phyloP scores from a whole-genome alignment of 2,888 invertebrate species.

The Apamea sordens region DNA sequence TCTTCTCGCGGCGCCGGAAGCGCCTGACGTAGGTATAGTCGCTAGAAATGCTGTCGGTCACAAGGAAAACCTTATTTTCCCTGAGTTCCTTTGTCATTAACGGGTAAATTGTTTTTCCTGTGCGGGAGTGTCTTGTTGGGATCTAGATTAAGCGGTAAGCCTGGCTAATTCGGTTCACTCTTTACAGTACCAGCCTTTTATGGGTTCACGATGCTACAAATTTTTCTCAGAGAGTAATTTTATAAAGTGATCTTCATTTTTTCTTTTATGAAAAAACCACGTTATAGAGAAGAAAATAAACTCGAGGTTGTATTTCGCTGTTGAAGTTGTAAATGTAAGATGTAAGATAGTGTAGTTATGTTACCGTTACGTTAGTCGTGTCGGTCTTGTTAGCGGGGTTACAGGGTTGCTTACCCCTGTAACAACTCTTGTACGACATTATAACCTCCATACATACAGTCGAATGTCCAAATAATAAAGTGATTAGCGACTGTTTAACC shows the following conservation, averaged over 20 bases:
- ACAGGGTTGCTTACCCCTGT: neutral
- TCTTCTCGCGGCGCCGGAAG: slow-evolving; percentile 63
- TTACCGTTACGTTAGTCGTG: neutral
- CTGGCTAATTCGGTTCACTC: slow-evolving; percentile 74
- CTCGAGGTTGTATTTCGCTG: neutral
- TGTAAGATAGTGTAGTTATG: neutral
- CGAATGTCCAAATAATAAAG: neutral
- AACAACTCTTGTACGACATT: neutral
- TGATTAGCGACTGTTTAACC: too few relatives aligned
- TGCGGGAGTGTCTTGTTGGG: slow-evolving; percentile 75
- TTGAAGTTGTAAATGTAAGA: slow-evolving; percentile 18
- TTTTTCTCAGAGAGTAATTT: slow-evolving; percentile 22
- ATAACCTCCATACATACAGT: neutral
- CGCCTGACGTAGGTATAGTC: slow-evolving; percentile 54
- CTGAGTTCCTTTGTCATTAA: slow-evolving; percentile 81
- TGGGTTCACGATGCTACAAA: slow-evolving; percentile 63
- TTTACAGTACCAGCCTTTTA: slow-evolving; percentile 70
- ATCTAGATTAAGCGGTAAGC: slow-evolving; percentile 83
- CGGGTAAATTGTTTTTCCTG: slow-evolving; percentile 84
- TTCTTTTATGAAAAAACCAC: neutral
- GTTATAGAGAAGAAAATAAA: neutral
- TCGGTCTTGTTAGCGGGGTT: slow-evolving; percentile 10
- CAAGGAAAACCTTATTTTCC: slow-evolving; percentile 77
- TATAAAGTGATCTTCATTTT: slow-evolving; percentile 8
- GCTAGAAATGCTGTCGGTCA: slow-evolving; percentile 62